Base-by-base conservation (phyloP, 2,888 invertebrate genomes). In the Dascillus cervinus region DNA sequence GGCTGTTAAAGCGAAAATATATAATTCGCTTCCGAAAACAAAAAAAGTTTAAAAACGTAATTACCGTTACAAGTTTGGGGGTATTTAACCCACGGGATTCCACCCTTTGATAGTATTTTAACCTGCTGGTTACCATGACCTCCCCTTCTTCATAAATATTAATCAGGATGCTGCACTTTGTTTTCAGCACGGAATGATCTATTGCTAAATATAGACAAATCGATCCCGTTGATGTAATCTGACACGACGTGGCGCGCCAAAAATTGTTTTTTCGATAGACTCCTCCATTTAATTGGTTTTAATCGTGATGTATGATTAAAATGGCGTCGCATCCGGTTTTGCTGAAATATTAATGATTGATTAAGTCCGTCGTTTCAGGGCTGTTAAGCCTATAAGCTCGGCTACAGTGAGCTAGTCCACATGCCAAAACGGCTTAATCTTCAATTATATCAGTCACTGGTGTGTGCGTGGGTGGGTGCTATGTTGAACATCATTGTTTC, bases 361-460 rank as follows among this genome's bases (percentile, higher is more conserved):
- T 49, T 46, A 47, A 49, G 40, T 44, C 43, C 36, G 37, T 37
- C n/a, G n/a, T n/a, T n/a, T n/a, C n/a, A n/a, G 32, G 40, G 36
- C 39, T 34, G 36, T 35, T 20, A 43, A 47, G 40, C 47, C 36
- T 33, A 38, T 47, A 50, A 49, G 45, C 49, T 43, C 19, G 32
- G 34, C 41, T 41, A 30, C 41, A 32, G 41, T n/a, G n/a, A 45
- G 45, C 44, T 47, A 46, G 46, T 47, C 46, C 46, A 46, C 47
- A 48, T 49, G 46, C 49, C 47, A 47, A 47, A 47, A 47, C 34
- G 47, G 49, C 49, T 47, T 50, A 50, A 50, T 49, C 49, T 49
- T 50, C 50, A 45, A 50, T 50, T 50, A 50, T 46, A 44, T 45
- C 47, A 45, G 43, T 41, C 37, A 32, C 32, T 39, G 43, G 37